Percentiles rank a stretch among this genome's conserved stretches.
Evolutionary conservation across 2,797 vertebrate species (phyloP).

Genomic region (Sebastolobus alascanus): DNA sequence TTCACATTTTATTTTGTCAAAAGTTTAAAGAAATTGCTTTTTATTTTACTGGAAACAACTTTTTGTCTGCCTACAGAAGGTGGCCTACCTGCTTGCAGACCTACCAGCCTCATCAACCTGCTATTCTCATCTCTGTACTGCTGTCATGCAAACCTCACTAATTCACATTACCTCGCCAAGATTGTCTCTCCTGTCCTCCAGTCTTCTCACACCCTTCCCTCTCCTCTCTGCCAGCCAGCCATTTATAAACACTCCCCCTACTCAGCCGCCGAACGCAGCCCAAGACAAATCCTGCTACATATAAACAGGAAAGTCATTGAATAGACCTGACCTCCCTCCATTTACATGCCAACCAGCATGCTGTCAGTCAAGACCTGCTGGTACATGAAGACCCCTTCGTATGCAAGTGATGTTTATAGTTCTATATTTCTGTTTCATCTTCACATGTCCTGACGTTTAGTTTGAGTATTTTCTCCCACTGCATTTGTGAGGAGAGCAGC

Average conservation of each 20-base stretch:
- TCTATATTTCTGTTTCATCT: slow-evolving; percentile 64
- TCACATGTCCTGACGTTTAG: slow-evolving; percentile 44
- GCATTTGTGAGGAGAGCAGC: slow-evolving; percentile 35
- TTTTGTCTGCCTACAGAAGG: background rate
- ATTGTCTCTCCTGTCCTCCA: slow-evolving; percentile 12
- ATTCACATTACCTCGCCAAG: slow-evolving; percentile 29
- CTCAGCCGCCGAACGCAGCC: slow-evolving; percentile 40
- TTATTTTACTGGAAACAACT: background rate
- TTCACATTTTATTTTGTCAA: background rate
- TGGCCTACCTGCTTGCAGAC: too few species aligned
- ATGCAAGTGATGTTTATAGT: slow-evolving; percentile 74
- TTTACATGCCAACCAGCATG: slow-evolving; percentile 61
- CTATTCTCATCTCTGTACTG: too few species aligned
- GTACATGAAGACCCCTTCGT: slow-evolving; percentile 49
- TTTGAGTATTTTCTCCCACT: slow-evolving; percentile 27
- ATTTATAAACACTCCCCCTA: slow-evolving; percentile 67
- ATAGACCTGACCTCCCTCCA: slow-evolving; percentile 61
- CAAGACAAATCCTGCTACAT: slow-evolving; percentile 55
- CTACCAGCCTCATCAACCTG: too few species aligned
- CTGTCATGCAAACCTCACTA: slow-evolving; percentile 22
- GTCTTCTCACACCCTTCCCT: slow-evolving; percentile 49
- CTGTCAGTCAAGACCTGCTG: slow-evolving; percentile 69
- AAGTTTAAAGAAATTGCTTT: background rate
- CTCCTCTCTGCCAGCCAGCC: slow-evolving; percentile 63
- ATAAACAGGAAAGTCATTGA: slow-evolving; percentile 83